Evolutionary conservation across 1,140 invertebrate genomes (phyloP).

Genomic region (Drosophila nasuta): DNA sequence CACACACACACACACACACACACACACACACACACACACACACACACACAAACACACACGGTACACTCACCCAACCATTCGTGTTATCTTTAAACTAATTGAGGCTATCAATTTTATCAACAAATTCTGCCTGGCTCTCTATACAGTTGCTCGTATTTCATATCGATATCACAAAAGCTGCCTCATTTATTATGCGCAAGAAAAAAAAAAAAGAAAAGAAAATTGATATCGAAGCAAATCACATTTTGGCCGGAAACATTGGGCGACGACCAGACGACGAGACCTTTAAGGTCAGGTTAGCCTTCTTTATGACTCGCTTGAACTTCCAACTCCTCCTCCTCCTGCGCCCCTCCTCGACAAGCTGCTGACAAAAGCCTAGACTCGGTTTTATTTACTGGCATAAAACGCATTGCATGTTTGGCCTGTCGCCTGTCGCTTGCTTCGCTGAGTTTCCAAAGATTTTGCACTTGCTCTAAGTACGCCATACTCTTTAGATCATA

Average conservation of each 20-base stretch:
- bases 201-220: constrained; percentile 8
- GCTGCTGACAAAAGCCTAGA: background rate
- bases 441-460: constrained; percentile 55
- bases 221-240: constrained; percentile 54
- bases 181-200: constrained; percentile 69
- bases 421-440: constrained; percentile 67
- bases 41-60: background rate
- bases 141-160: constrained; percentile 50
- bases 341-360: background rate
- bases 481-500: background rate
- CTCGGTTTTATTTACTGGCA: constrained; percentile 23
- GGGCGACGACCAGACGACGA: constrained; percentile 16
- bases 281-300: constrained; percentile 64
- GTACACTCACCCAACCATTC: background rate
- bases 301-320: constrained; percentile 52
- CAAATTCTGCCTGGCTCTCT: constrained; percentile 18
- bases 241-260: constrained; percentile 26
- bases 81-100: constrained; percentile 49
- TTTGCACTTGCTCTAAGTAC: constrained; percentile 35
- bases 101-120: constrained; percentile 47
- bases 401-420: constrained; percentile 74
- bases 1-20: constrained; percentile 1
- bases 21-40: constrained; percentile 15
- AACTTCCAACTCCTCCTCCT: background rate
- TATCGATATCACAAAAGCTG: constrained; percentile 63